Evolutionary conservation across 2,797 vertebrate species (phyloP).

Genomic region (Nyctibius grandis): DNA sequence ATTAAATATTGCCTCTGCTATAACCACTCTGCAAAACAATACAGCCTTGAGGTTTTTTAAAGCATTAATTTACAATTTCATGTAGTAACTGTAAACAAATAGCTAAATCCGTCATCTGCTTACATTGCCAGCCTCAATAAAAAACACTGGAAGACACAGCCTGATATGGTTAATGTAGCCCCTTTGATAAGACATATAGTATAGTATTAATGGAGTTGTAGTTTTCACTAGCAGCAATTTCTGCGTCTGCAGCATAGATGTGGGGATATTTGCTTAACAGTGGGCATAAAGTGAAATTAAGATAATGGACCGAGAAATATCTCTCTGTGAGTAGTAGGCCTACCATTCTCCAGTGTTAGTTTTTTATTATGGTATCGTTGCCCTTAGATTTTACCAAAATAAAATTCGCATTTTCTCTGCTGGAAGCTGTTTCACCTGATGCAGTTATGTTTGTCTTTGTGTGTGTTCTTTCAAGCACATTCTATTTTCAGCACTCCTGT

Average conservation of each 20-base stretch:
- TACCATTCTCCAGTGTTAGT: background rate
- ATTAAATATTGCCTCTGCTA: background rate
- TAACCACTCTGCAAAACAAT: background rate
- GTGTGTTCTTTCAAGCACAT: background rate
- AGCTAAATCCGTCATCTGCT: background rate
- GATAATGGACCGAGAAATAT: background rate
- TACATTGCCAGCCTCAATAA: rapidly evolving
- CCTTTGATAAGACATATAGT: background rate
- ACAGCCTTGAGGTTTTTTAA: background rate
- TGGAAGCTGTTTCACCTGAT: background rate
- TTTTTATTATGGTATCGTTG: background rate
- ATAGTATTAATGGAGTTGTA: background rate
- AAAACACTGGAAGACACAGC: background rate
- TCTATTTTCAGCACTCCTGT: background rate
- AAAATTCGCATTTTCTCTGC: background rate
- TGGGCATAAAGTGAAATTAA: background rate
- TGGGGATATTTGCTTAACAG: background rate
- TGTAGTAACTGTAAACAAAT: background rate
- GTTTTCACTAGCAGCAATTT: background rate
- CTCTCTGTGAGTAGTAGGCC: background rate
- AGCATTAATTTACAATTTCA: background rate
- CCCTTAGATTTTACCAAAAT: background rate
- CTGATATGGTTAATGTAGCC: background rate
- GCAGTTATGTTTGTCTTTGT: background rate
- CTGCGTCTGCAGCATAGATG: background rate